Conservation (phyloP, 2,888 invertebrate species). For the Achlya flavicornis region DNA sequence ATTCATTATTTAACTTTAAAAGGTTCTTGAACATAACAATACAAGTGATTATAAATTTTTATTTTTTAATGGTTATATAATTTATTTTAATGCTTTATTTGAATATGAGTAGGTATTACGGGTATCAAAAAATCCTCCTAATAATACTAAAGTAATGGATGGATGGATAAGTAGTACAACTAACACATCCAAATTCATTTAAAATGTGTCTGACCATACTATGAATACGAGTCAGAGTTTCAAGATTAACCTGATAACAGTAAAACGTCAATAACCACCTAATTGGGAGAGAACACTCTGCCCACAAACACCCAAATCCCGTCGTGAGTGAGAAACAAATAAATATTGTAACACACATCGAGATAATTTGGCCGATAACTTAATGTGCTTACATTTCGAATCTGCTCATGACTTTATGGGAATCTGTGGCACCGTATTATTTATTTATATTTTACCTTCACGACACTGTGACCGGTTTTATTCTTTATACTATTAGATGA, state of each 20-base stretch:
- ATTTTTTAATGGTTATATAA: too few relatives aligned
- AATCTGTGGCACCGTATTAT: conserved; percentile 67
- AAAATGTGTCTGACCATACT: conserved; percentile 37
- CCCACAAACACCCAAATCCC: conserved; percentile 66
- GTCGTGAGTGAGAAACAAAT: conserved; percentile 79
- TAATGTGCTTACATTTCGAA: conserved; percentile 83
- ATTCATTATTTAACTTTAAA: neutral
- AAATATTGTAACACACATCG: conserved; percentile 80
- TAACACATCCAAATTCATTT: too few relatives aligned
- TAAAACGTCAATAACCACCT: conserved; percentile 84
- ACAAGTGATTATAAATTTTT: too few relatives aligned
- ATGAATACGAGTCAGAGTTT: conserved; percentile 67
- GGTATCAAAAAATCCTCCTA: too few relatives aligned
- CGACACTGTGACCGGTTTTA: neutral
- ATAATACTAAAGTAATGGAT: too few relatives aligned
- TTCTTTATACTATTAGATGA: neutral
- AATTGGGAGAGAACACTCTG: conserved; percentile 80
- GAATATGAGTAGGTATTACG: too few relatives aligned
- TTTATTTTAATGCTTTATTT: too few relatives aligned
- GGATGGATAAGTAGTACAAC: too few relatives aligned
- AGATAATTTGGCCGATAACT: conserved; percentile 81
- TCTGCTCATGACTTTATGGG: conserved; percentile 83
- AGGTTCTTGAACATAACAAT: too few relatives aligned
- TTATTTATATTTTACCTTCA: conserved; percentile 20
- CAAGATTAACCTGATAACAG: conserved; percentile 79